Conservation (phyloP, 2,113 vertebrate genomes). For the Phalacrocorax pelagicus region DNA sequence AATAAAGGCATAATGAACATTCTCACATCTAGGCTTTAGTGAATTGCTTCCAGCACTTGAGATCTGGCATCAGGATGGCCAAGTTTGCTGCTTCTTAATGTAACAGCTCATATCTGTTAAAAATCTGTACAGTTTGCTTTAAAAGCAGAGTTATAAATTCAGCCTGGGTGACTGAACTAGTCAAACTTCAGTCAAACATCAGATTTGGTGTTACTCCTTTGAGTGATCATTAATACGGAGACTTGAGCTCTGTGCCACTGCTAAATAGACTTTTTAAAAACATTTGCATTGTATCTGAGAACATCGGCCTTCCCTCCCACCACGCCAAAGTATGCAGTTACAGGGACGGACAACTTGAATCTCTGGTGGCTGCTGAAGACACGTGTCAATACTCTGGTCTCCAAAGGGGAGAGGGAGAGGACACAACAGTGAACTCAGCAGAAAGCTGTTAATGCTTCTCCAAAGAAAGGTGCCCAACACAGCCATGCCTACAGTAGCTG, state of each 20-base stretch:
- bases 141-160: neutral
- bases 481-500: neutral
- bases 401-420: rapidly evolving
- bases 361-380: neutral
- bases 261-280: neutral
- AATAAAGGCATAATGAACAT: neutral
- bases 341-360: neutral
- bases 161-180: neutral
- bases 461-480: neutral
- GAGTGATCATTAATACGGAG: neutral
- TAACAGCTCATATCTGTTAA: neutral
- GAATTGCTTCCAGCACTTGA: neutral
- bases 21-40: neutral
- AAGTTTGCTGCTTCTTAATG: neutral
- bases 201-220: neutral
- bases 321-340: neutral
- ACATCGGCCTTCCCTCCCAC: neutral
- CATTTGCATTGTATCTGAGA: neutral
- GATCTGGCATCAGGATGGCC: neutral
- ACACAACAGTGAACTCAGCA: neutral
- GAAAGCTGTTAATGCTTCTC: neutral
- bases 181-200: neutral
- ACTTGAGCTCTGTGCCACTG: neutral
- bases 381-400: neutral
- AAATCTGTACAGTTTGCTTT: neutral